phyloP scores from a whole-genome alignment of 1,140 invertebrate genomes.

The Adelges cooleyi region DNA sequence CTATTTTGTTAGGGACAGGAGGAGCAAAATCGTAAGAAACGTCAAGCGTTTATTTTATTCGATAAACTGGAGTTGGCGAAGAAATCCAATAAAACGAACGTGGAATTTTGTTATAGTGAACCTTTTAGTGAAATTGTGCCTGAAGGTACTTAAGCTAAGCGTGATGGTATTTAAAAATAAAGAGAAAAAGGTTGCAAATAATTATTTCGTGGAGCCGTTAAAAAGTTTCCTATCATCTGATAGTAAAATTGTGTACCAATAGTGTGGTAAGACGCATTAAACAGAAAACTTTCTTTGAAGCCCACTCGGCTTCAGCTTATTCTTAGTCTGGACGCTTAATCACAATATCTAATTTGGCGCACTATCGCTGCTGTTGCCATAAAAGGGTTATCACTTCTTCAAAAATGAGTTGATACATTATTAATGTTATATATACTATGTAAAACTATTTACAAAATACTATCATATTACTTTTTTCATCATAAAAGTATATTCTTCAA shows the following conservation, averaged over 20 bases:
- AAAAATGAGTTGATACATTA: no score
- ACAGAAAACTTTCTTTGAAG: background rate
- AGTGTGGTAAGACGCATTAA: background rate
- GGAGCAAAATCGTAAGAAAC: no score
- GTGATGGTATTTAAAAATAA: constrained; percentile 13
- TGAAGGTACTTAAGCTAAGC: constrained; percentile 2
- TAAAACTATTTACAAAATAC: no score
- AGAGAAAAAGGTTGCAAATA: background rate
- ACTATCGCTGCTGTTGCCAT: no score
- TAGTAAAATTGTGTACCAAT: constrained; percentile 5
- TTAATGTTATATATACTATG: no score
- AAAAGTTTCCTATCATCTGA: constrained; percentile 20
- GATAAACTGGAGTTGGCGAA: constrained; percentile 15
- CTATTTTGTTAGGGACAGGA: no score
- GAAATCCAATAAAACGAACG: constrained; percentile 17
- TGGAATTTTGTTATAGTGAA: constrained; percentile 1
- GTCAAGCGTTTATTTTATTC: constrained; percentile 3
- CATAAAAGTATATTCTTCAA: no score
- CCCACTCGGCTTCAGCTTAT: no score
- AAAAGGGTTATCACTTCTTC: no score
- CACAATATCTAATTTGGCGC: no score
- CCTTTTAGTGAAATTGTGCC: constrained; percentile 19
- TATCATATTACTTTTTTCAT: no score
- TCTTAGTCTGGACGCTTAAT: no score
- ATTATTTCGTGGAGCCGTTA: constrained; percentile 14